Conservation (phyloP, 2,797 vertebrate genomes). For the Gephyroberyx darwinii region DNA sequence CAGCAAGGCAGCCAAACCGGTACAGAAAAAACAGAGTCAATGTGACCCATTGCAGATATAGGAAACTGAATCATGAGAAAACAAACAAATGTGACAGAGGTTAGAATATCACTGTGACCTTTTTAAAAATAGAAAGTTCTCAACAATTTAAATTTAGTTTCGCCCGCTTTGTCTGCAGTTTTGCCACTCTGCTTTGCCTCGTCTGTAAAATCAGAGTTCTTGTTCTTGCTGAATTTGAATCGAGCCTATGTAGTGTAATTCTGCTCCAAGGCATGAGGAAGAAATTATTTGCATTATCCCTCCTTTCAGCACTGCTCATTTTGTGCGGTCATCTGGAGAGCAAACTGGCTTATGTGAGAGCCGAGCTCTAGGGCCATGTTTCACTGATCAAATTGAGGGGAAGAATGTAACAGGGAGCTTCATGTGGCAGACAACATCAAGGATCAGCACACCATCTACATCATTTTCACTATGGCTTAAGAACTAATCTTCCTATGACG, state of each 20-base stretch:
- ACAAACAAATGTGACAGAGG: conserved; percentile 64
- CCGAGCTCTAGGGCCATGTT: conserved; percentile 23
- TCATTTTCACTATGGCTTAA: conserved; percentile 19
- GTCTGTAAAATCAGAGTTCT: conserved; percentile 3
- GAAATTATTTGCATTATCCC: conserved; percentile 60
- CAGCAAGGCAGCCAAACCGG: conserved; percentile 46
- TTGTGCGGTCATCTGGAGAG: conserved; percentile 61
- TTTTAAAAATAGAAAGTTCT: conserved; percentile 66
- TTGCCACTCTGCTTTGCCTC: conserved; percentile 24
- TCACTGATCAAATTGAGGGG: conserved; percentile 17
- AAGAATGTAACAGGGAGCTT: not conserved
- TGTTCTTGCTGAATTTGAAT: conserved; percentile 47
- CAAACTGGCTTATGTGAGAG: conserved; percentile 44
- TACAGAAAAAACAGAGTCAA: conserved; percentile 18
- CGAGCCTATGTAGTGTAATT: conserved; percentile 48
- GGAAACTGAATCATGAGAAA: conserved; percentile 67
- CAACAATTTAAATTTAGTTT: conserved; percentile 56
- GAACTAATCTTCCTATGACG: conserved; percentile 3
- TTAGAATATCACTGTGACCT: conserved; percentile 45
- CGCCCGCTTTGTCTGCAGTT: conserved; percentile 39
- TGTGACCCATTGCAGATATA: conserved; percentile 10
- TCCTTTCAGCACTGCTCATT: conserved; percentile 58
- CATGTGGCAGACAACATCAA: not conserved
- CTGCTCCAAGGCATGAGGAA: conserved; percentile 49
- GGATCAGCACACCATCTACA: conserved; percentile 17